Base-by-base conservation (phyloP, 2,113 vertebrate genomes). In the Anolis sagrei region DNA sequence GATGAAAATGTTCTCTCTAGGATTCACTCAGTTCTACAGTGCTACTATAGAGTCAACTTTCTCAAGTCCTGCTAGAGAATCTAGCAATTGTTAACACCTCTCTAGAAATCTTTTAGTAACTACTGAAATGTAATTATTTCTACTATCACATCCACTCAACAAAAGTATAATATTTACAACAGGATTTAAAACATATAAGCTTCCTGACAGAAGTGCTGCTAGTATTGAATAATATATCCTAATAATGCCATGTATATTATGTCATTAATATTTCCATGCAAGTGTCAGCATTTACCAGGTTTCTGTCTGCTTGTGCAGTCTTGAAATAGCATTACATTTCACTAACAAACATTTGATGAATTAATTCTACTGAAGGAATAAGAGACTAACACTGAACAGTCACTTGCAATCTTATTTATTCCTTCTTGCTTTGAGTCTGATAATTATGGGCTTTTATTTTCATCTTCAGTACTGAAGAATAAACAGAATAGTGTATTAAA, bases 251-350 rank as follows among this genome's bases (percentile, higher is more conserved):
- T 29, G 14, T n/a, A 23, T 39, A 11, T 82, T 81, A 21, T n/a
- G 54, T 58, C 16, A 49, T 8, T 27, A 68, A 36, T 49, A 68
- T 34, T 84, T 51, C 39, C 44, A 54, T 19, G n/a, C 29, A 84
- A 64, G 25, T 51, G 61, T 68, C 39, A 32, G 73, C 73, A 48
- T 76, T n/a, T 84, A 76, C n/a, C n/a, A 77, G n/a, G 54, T 76
- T 49, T 51, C 14, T 76, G n/a, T 1, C 68, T 68, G 62, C 44
- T 58, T 18, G 54, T 58, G 54, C 14, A 58, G 54, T 58, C 39
- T 49, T 49, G 73, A 66, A 61, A 68, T 44, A 54, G 75, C 32
- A 76, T 51, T 68, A 66, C 19, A 25, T 23, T 36, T n/a, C n/a
- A 16, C n/a, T 48, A 11, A 54, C 5, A 61, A 61, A 49, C 49